Conservation (phyloP, 2,888 invertebrate genomes). For the Julus scandinavius region DNA sequence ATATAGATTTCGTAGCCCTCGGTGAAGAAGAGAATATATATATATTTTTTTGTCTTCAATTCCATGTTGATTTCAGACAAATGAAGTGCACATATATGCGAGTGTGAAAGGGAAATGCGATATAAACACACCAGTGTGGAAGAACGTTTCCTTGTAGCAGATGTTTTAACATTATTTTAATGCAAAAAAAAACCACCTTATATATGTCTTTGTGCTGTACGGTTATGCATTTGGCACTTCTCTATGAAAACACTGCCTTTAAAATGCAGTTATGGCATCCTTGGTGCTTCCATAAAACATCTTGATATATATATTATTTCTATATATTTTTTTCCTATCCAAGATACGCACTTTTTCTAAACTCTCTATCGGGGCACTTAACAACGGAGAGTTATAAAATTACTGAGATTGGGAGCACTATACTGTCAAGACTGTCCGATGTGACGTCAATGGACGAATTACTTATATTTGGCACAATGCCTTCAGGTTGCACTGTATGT, state of each 20-base stretch:
- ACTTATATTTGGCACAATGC: neutral
- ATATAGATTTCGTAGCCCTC: slow-evolving; percentile 3
- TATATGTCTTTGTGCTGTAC: neutral
- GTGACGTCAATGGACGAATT: neutral
- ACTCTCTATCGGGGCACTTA: no score
- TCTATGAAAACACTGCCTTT: slow-evolving; percentile 21
- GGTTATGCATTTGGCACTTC: slow-evolving; percentile 37
- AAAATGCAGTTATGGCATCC: neutral
- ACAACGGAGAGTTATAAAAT: no score
- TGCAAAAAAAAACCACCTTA: neutral
- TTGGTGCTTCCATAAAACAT: neutral
- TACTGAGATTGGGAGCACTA: no score
- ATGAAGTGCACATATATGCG: slow-evolving; percentile 27
- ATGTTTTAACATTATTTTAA: slow-evolving; percentile 35
- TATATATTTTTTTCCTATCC: no score
- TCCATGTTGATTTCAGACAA: slow-evolving; percentile 39
- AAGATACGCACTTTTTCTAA: no score
- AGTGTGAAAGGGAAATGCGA: neutral
- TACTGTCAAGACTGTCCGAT: no score
- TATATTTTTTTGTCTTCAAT: neutral
- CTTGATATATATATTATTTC: no score
- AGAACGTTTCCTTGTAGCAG: slow-evolving; percentile 32
- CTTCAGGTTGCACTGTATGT: neutral
- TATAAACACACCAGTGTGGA: slow-evolving; percentile 17
- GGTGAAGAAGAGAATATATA: neutral